Percentiles rank a stretch among this genome's conserved stretches.
Conservation (phyloP, 2,888 invertebrate genomes). For the Alsophila aescularia region DNA sequence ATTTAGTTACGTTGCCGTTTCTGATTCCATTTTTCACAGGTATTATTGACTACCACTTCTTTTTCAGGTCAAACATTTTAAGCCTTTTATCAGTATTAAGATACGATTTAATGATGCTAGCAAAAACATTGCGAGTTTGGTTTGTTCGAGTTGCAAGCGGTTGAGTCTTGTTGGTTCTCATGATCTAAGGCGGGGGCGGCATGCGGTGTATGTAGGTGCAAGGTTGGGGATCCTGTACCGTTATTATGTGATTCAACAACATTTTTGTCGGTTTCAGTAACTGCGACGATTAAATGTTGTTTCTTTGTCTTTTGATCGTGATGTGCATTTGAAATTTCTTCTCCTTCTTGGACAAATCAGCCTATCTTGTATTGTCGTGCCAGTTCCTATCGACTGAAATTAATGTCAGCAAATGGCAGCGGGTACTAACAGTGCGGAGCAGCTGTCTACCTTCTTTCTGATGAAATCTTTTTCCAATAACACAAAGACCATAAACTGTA, state of each 20-base stretch:
- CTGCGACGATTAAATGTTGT: background rate
- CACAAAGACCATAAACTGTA: too few species aligned
- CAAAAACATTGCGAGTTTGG: too few species aligned
- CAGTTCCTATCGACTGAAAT: too few species aligned
- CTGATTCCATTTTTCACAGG: background rate
- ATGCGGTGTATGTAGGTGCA: conserved; percentile 45
- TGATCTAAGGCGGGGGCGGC: conserved; percentile 15
- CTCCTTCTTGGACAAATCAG: too few species aligned
- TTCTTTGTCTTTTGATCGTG: conserved; percentile 16
- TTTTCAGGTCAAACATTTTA: background rate
- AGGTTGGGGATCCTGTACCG: conserved; percentile 46
- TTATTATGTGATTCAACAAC: conserved; percentile 30
- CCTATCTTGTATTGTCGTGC: too few species aligned
- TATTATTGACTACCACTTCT: background rate
- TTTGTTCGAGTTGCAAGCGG: background rate
- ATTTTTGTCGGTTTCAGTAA: conserved; percentile 14
- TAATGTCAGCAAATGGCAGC: too few species aligned
- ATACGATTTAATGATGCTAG: too few species aligned
- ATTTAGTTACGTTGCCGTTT: conserved; percentile 16
- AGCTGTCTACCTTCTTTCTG: too few species aligned
- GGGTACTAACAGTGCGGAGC: too few species aligned
- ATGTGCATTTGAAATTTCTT: background rate
- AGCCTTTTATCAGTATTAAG: too few species aligned
- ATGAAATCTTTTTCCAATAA: too few species aligned
- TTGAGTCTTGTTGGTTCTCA: conserved; percentile 5